phyloP scores from a whole-genome alignment of 1,140 invertebrate species.

The Holcopasites calliopsidis region DNA sequence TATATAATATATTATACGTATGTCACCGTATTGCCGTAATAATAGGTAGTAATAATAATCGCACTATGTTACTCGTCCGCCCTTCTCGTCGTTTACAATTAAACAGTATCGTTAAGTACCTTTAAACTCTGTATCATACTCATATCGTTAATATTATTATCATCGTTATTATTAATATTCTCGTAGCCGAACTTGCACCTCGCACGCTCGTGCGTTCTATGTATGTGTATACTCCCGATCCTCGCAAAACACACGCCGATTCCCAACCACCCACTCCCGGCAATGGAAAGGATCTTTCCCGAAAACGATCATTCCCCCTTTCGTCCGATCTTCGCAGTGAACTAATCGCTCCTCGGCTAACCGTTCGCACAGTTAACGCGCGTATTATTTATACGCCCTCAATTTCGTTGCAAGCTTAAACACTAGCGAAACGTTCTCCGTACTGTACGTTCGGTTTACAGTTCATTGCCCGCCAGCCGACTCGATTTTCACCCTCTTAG shows the following conservation, averaged over 20 bases:
- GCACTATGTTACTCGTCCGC: constrained; percentile 55
- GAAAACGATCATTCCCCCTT: neutral
- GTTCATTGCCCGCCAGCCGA: too few species aligned
- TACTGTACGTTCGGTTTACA: too few species aligned
- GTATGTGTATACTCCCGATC: neutral
- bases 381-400: constrained; percentile 1
- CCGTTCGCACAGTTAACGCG: neutral
- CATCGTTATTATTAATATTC: constrained; percentile 45
- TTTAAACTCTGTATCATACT: constrained; percentile 34
- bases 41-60: constrained; percentile 64
- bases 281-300: neutral
- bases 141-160: constrained; percentile 9
- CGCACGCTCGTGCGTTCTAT: constrained; percentile 23
- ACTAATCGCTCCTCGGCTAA: neutral
- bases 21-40: constrained; percentile 61
- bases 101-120: constrained; percentile 31
- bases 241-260: neutral
- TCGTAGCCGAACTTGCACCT: constrained; percentile 33
- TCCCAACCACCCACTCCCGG: neutral
- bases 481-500: too few species aligned
- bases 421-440: constrained; percentile 7
- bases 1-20: constrained; percentile 60
- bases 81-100: constrained; percentile 46
- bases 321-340: neutral
- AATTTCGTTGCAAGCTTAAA: constrained; percentile 35